phyloP scores from a whole-genome alignment of 37 sponge, comb jelly and placozoan genomes.

The Halichondria panicea region DNA sequence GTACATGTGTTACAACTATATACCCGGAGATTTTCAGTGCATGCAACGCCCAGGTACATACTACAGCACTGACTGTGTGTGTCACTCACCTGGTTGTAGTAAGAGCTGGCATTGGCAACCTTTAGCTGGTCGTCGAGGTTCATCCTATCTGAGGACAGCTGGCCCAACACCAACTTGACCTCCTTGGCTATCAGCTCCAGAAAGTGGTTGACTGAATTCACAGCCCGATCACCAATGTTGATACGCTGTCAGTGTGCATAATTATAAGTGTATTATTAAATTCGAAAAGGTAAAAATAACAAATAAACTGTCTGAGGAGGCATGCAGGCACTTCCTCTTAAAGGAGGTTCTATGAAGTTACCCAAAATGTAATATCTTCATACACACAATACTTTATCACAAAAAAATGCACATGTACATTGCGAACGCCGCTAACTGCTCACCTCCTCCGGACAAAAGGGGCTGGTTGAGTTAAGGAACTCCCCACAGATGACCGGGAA shows the following conservation, averaged over 20 bases:
- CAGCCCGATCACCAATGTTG: conserved; percentile 78
- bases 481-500: conserved; percentile 78
- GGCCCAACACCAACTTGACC: conserved; percentile 41
- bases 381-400: no score
- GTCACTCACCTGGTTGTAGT: conserved; percentile 16
- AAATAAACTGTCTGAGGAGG: no score
- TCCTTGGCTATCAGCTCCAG: conserved; percentile 84
- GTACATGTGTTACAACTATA: no score
- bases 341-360: no score
- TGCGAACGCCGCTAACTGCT: not conserved
- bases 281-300: no score
- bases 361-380: no score
- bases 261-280: no score
- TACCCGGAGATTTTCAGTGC: no score
- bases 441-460: conserved; percentile 91
- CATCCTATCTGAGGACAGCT: conserved; percentile 35
- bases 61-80: not conserved
- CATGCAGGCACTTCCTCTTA: no score
- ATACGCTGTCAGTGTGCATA: conserved; percentile 46
- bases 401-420: no score
- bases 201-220: conserved; percentile 81
- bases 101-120: conserved; percentile 20
- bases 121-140: conserved; percentile 19
- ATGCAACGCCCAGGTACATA: no score
- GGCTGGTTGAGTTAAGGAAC: conserved; percentile 74